Evolutionary conservation across 2,113 vertebrate genomes (phyloP).

Genomic region (Neofelis nebulosa): DNA sequence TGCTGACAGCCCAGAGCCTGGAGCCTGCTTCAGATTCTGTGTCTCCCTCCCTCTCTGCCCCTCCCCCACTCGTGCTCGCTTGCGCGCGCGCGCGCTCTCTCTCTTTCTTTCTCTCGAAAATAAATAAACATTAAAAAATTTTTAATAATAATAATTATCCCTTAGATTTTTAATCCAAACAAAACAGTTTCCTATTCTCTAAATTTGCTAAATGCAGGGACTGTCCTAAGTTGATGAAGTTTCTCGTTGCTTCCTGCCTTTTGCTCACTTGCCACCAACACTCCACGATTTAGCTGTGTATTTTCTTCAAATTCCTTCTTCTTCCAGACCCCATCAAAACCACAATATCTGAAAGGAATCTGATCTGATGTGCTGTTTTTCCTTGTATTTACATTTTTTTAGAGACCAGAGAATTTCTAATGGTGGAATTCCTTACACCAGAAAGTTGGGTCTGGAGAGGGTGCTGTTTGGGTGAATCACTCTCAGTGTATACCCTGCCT

Average conservation of each 20-base stretch:
- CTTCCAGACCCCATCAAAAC: neutral
- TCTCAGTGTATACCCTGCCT: rapidly evolving
- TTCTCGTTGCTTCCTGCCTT: neutral
- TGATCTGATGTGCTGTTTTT: neutral
- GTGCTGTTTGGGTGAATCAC: neutral
- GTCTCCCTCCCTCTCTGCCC: no score
- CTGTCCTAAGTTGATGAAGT: neutral
- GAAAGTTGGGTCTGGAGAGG: neutral
- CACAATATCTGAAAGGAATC: neutral
- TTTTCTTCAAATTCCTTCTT: neutral
- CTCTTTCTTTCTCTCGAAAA: no score
- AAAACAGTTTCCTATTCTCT: neutral
- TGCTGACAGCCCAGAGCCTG: no score
- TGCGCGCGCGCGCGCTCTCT: no score
- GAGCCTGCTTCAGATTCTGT: no score
- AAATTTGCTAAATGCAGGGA: neutral
- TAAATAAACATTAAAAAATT: no score
- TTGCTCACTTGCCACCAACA: neutral
- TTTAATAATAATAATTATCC: neutral
- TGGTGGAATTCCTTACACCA: neutral
- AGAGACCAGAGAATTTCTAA: neutral
- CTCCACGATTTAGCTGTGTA: neutral
- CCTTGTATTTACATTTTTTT: neutral
- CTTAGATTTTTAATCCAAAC: neutral
- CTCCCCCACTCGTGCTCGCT: no score